phyloP scores from a whole-genome alignment of 23 tunicate species.

The Aplidium turbinatum region DNA sequence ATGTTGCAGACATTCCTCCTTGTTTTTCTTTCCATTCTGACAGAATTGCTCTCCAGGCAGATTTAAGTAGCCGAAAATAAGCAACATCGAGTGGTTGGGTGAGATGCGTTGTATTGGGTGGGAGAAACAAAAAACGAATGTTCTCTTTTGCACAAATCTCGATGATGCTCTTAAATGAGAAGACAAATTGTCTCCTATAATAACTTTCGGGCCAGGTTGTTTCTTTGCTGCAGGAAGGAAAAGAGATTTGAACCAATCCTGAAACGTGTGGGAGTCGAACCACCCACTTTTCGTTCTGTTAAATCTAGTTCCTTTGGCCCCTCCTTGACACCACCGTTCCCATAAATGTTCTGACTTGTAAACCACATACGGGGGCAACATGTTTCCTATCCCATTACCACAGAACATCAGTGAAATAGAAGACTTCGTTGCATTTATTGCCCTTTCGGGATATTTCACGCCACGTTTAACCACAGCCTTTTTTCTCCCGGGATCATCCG shows the following conservation, averaged over 20 bases:
- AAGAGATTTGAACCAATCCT: slow-evolving; percentile 12
- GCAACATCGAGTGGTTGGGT: slow-evolving; percentile 24
- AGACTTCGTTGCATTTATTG: slow-evolving; percentile 3
- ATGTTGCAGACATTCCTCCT: background rate
- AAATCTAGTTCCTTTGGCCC: slow-evolving; percentile 11
- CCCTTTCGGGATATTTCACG: slow-evolving; percentile 27
- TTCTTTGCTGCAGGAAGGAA: slow-evolving; percentile 5
- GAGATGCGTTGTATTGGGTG: slow-evolving; percentile 28
- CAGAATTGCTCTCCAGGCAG: slow-evolving; percentile 8
- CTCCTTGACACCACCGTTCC: slow-evolving; percentile 19
- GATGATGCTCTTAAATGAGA: slow-evolving; percentile 17
- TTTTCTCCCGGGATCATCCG: slow-evolving; percentile 24
- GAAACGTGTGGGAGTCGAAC: slow-evolving; percentile 13
- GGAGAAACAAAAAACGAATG: slow-evolving; percentile 21
- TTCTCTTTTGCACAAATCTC: slow-evolving; percentile 1
- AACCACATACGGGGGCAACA: slow-evolving; percentile 20
- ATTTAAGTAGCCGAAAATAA: background rate
- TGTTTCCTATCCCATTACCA: background rate
- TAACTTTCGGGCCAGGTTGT: slow-evolving; percentile 18
- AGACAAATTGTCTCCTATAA: slow-evolving; percentile 30
- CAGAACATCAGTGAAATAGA: slow-evolving; percentile 4
- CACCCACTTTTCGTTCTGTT: slow-evolving; percentile 22
- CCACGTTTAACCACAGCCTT: background rate
- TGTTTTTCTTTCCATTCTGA: slow-evolving; percentile 5
- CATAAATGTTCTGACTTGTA: slow-evolving; percentile 14